A percentile compares a stretch with the other conserved stretches of the same genome.
phyloP scores from a whole-genome alignment of 2,797 vertebrate species.

The Ateles fusciceps region DNA sequence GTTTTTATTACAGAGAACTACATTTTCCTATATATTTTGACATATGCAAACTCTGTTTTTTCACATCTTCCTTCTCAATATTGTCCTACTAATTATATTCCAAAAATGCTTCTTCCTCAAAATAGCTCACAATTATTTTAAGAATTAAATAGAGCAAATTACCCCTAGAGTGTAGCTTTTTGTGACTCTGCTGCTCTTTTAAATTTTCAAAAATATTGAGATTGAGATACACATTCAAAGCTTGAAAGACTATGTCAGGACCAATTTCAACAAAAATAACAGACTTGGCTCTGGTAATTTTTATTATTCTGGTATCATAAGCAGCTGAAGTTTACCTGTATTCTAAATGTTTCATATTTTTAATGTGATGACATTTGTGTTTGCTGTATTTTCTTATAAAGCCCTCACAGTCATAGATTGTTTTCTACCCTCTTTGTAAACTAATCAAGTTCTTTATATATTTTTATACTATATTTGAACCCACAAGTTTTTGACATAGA shows the following conservation, averaged over 20 bases:
- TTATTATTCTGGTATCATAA: neutral
- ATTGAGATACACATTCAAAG: neutral
- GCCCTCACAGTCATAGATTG: neutral
- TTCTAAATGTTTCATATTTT: neutral
- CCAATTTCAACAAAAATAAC: conserved; percentile 21
- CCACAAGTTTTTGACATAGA: neutral
- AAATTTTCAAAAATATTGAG: conserved; percentile 19
- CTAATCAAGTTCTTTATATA: neutral
- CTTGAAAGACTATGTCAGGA: conserved; percentile 32
- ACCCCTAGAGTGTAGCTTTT: neutral
- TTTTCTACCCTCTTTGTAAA: neutral
- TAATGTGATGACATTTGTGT: neutral
- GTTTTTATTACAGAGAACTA: conserved; percentile 39
- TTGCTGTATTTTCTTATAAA: neutral
- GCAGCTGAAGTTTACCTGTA: neutral
- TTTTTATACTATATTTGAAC: neutral
- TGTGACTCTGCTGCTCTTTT: conserved; percentile 18
- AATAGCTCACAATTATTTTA: conserved; percentile 58
- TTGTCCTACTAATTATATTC: conserved; percentile 54
- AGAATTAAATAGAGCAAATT: conserved; percentile 47
- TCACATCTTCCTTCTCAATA: conserved; percentile 27
- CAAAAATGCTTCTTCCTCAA: conserved; percentile 29
- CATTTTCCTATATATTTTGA: conserved; percentile 25
- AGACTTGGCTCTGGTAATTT: neutral
- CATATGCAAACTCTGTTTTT: conserved; percentile 22